Conservation (phyloP, 2,797 vertebrate species). For the Protonibea diacanthus region DNA sequence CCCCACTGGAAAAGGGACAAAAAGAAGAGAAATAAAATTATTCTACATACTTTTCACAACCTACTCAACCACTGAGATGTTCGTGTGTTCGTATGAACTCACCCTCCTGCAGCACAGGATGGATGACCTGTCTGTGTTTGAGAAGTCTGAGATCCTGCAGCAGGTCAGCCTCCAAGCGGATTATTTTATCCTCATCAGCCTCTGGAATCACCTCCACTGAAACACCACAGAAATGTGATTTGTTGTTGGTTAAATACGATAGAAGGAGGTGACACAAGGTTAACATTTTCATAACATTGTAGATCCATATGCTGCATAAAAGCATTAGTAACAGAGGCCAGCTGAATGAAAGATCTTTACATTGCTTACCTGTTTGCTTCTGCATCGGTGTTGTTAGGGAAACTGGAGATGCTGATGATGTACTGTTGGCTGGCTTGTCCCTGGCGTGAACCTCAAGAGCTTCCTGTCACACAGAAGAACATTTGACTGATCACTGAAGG, state of each 20-base stretch:
- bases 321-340: neutral
- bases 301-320: neutral
- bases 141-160: constrained; percentile 88
- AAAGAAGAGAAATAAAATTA: neutral
- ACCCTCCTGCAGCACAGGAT: constrained; percentile 94
- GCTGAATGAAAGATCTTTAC: neutral
- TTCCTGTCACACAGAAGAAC: constrained; percentile 72
- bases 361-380: constrained; percentile 44
- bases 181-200: constrained; percentile 66
- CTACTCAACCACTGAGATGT: neutral
- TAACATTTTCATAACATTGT: neutral
- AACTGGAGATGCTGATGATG: constrained; percentile 26
- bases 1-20: constrained; percentile 86
- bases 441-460: constrained; percentile 77
- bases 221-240: constrained; percentile 1
- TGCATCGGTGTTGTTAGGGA: constrained; percentile 18
- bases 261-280: neutral
- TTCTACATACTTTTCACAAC: neutral
- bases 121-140: constrained; percentile 93
- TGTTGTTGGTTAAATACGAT: neutral
- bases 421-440: constrained; percentile 45
- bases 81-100: constrained; percentile 37
- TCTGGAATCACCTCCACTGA: constrained; percentile 51
- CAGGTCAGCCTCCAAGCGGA: constrained; percentile 83
- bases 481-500: neutral